Percentiles rank a stretch among this genome's conserved stretches.
Evolutionary conservation across 2,113 vertebrate species (phyloP).

Genomic region (Anoura caudifer): DNA sequence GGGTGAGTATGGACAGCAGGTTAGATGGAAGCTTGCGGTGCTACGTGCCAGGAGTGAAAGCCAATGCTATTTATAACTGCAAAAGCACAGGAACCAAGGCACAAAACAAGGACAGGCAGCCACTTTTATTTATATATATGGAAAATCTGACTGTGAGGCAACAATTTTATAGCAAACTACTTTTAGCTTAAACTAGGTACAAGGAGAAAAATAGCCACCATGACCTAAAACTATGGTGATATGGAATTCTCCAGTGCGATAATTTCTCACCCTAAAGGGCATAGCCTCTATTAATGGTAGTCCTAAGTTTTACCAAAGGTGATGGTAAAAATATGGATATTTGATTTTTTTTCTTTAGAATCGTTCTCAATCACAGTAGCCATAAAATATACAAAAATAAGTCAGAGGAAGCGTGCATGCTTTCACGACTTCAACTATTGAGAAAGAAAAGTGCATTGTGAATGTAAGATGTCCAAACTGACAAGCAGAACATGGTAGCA

Average conservation of each 20-base stretch:
- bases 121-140: constrained; percentile 41
- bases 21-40: constrained; percentile 29
- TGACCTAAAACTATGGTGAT: constrained; percentile 30
- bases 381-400: not conserved
- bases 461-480: not conserved
- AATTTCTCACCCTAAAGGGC: not conserved
- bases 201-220: constrained; percentile 50
- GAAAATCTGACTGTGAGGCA: constrained; percentile 55
- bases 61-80: constrained; percentile 62
- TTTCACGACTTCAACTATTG: not conserved
- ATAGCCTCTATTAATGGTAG: not conserved
- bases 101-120: constrained; percentile 60
- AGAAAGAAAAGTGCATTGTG: not conserved
- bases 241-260: constrained; percentile 5
- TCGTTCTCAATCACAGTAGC: constrained; percentile 1
- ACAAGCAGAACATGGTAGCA: not conserved
- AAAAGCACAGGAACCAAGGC: constrained; percentile 26
- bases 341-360: not conserved
- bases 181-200: constrained; percentile 59
- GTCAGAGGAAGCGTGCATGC: not conserved
- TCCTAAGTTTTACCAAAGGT: not conserved
- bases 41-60: constrained; percentile 52
- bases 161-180: constrained; percentile 53
- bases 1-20: constrained; percentile 55
- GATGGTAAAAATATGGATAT: not conserved